phyloP scores from a whole-genome alignment of 1,140 invertebrate species.

The Bombus polaris region DNA sequence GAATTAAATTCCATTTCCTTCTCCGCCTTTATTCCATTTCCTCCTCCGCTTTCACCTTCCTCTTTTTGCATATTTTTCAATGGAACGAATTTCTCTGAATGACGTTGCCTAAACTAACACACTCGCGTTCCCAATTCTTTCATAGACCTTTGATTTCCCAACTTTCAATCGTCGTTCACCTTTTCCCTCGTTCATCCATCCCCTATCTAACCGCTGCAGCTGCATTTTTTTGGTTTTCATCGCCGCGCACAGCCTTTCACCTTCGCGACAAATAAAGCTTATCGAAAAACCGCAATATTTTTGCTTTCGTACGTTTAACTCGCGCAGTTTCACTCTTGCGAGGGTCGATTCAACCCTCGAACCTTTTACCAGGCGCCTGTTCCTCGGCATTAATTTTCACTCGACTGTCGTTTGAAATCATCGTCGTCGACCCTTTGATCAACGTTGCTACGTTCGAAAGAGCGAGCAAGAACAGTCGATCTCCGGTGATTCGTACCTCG shows the following conservation, averaged over 20 bases:
- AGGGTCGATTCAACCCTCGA: slow-evolving; percentile 9
- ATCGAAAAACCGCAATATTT: slow-evolving; percentile 27
- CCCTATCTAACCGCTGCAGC: not conserved
- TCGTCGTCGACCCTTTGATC: not conserved
- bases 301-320: no score
- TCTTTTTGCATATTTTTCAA: no score
- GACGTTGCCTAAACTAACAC: not conserved
- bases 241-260: not conserved
- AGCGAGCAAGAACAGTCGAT: not conserved
- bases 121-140: not conserved
- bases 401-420: not conserved
- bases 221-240: not conserved
- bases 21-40: not conserved
- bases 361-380: not conserved
- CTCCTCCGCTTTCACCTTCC: no score
- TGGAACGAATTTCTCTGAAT: not conserved
- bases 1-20: not conserved
- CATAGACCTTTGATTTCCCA: not conserved
- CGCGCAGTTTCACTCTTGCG: not conserved
- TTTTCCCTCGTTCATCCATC: not conserved
- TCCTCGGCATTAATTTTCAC: not conserved
- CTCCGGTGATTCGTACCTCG: no score
- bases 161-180: slow-evolving; percentile 7
- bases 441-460: not conserved
- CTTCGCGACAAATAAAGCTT: not conserved